phyloP scores from a whole-genome alignment of 1,140 invertebrate species.

The Drosophila leontia region DNA sequence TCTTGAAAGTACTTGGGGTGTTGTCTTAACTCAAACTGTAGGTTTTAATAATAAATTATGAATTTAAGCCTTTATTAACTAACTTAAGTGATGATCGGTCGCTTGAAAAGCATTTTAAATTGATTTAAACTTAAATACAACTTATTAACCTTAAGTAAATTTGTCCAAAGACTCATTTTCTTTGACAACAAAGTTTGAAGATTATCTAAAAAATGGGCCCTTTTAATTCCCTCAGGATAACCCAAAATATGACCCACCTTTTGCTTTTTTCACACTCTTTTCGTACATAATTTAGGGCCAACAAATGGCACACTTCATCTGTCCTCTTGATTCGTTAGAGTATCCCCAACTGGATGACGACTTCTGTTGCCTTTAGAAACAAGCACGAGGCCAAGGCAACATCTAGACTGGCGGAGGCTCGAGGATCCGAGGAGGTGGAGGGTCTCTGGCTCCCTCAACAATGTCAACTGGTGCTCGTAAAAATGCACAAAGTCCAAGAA shows the following conservation, averaged over 20 bases:
- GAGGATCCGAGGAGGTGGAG: constrained; percentile 10
- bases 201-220: too few relatives aligned
- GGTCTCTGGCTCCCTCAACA: constrained; percentile 50
- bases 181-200: background rate
- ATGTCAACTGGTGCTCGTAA: constrained; percentile 77
- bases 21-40: background rate
- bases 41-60: too few relatives aligned
- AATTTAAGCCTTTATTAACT: too few relatives aligned
- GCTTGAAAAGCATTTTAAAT: background rate
- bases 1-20: constrained; percentile 1
- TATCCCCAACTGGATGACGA: constrained; percentile 36
- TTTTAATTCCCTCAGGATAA: background rate
- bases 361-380: constrained; percentile 31
- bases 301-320: constrained; percentile 1
- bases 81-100: background rate
- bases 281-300: background rate
- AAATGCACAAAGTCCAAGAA: constrained; percentile 83
- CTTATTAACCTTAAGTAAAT: background rate
- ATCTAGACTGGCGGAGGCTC: constrained; percentile 10
- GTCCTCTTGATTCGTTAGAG: constrained; percentile 2
- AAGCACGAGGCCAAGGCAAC: constrained; percentile 30
- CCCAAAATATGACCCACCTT: background rate
- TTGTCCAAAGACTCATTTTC: background rate
- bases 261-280: background rate
- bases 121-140: background rate